Base-by-base conservation (phyloP, 2,113 vertebrate genomes). In the Potamarius usumacintae region DNA sequence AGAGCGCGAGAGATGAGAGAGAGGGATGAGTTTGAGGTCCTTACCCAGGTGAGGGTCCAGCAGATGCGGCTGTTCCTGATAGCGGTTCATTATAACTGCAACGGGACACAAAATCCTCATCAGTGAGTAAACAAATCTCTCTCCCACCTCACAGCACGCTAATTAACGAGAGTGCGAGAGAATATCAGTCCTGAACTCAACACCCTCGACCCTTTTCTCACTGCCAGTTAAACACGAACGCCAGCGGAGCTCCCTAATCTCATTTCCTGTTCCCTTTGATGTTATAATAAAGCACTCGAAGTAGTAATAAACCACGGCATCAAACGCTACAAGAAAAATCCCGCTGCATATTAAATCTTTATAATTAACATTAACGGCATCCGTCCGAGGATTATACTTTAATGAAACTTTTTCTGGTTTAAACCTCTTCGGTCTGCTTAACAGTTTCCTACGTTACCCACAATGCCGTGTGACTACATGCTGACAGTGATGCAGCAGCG, bases 1-100 rank as follows among this genome's bases (percentile, higher is more conserved):
- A 20, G 71, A 22, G 7, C 1, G 18, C 4, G 8, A 10, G 18
- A 48, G 42, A 50, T 6, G 18, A 1, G 17, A 4, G 71, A 22
- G 34, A 60, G 1, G 52, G 2, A 4, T 11, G 10, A 48, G 1
- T 14, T 1, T 10, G 57, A 74, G 6, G 27, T 42, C 55, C 30
- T 89, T 96, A 99, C 98, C 98, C 76, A 99, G 92, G 90, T 99
- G 97, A 25, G 90, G 94, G 91, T 99, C 98, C 94, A 99, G 90
- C 48, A 99, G 95, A 91, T 99, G 97, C 86, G 98, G 98, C 67
- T 99, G 98, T 79, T 99, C 97, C 92, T 97, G 98, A 83, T 99
- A 99, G n/a, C 94, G 95, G 93, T 97, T 95, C 97, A 99, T 97
- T 88, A 98, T 97, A 80, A 95, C 98, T 99, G 91, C 52, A 94